phyloP scores from a whole-genome alignment of 2,888 invertebrate genomes.

The Drosophila emarginata region DNA sequence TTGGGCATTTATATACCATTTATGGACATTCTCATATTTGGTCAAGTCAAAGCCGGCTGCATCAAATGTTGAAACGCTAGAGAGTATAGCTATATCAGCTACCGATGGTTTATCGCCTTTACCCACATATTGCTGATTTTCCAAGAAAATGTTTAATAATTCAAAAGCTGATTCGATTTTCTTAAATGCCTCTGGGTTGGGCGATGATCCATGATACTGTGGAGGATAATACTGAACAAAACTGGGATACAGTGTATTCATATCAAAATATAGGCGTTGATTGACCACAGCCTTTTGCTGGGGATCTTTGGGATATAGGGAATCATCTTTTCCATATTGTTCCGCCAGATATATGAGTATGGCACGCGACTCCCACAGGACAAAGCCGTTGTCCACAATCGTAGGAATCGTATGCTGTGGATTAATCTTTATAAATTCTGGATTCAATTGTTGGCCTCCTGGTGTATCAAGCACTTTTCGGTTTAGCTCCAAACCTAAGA shows the following conservation, averaged over 20 bases:
- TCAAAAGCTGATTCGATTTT: constrained; percentile 1
- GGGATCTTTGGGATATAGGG: constrained; percentile 88
- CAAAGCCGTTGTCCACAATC: constrained; percentile 90
- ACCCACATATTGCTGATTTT: background rate
- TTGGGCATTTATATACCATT: background rate
- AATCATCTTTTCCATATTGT: constrained; percentile 89
- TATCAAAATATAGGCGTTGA: constrained; percentile 90
- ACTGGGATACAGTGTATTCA: constrained; percentile 86
- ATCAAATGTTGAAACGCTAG: constrained; percentile 1
- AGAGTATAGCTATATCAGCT: background rate
- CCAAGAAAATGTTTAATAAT: background rate
- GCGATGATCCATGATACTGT: background rate
- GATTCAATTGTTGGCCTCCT: background rate
- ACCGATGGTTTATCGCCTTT: background rate
- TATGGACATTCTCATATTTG: background rate
- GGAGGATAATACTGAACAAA: background rate
- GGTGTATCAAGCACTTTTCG: constrained; percentile 82
- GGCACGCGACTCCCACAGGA: constrained; percentile 91
- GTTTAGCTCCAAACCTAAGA: constrained; percentile 86
- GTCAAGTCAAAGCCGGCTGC: background rate
- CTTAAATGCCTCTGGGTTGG: background rate
- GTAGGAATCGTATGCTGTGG: constrained; percentile 93
- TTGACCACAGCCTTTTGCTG: constrained; percentile 89
- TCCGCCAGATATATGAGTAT: constrained; percentile 90
- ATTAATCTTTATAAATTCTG: constrained; percentile 87